Conservation (phyloP, 2,888 invertebrate species). For the Calameuta idolon region DNA sequence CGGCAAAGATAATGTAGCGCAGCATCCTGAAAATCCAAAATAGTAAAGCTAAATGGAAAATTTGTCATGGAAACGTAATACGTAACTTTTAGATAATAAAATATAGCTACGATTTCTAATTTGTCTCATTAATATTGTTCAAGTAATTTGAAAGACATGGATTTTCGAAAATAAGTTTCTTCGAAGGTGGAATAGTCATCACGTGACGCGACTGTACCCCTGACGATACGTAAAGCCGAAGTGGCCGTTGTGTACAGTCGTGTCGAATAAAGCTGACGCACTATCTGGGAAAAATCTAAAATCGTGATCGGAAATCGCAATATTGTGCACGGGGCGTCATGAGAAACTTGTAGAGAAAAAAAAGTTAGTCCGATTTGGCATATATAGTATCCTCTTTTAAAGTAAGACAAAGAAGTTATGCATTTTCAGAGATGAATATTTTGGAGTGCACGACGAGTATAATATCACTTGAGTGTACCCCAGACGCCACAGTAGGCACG, state of each 20-base stretch:
- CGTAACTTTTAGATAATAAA: not conserved
- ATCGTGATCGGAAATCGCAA: slow-evolving; percentile 39
- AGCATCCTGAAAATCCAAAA: not conserved
- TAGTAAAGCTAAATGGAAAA: not conserved
- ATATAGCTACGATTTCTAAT: not conserved
- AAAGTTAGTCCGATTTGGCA: slow-evolving; percentile 59
- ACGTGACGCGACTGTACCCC: slow-evolving; percentile 11
- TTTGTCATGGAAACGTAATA: not conserved
- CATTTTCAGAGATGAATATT: slow-evolving; percentile 37
- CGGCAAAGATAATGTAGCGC: not conserved
- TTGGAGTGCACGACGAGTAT: slow-evolving; percentile 22
- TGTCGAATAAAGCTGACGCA: slow-evolving; percentile 22
- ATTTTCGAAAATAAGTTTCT: slow-evolving; percentile 5
- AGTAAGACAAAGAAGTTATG: slow-evolving; percentile 42
- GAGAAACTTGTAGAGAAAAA: slow-evolving; percentile 51
- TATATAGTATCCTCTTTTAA: slow-evolving; percentile 40
- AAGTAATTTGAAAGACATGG: not conserved
- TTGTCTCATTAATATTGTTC: not conserved
- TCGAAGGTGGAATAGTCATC: slow-evolving; percentile 12
- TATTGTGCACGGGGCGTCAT: slow-evolving; percentile 47
- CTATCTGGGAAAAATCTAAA: slow-evolving; percentile 15
- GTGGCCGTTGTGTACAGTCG: slow-evolving; percentile 36
- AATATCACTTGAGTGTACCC: slow-evolving; percentile 47
- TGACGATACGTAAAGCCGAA: slow-evolving; percentile 18
- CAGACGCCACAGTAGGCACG: slow-evolving; percentile 48